Percentiles rank a stretch among this genome's conserved stretches.
phyloP scores from a whole-genome alignment of 2,113 vertebrate species.

The human region GRCh38 chr9:36687501-36688000 shows the following conservation, averaged over 20 bases:
- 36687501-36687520: not conserved
- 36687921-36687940: not conserved
- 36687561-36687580: not conserved
- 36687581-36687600: not conserved
- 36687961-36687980: not conserved
- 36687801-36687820: not conserved
- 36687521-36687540: not conserved
- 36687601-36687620: not conserved
- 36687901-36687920: not conserved
- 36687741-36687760: not conserved
- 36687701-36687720: not conserved
- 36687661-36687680: not conserved
- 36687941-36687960: not conserved
- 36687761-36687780: not conserved
- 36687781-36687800: not conserved
- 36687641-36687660: not conserved
- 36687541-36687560: not conserved
- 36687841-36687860: not conserved
- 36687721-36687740: not conserved
- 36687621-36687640: not conserved
- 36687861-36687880: not conserved
- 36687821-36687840: not conserved
- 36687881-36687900: not conserved
- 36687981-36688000: not conserved
- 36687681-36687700: not conserved